These are phyloP conservation scores for Melinopterus prodromus DNA, from an alignment of 2,888 invertebrate species.

Conservation along the genomic window DNA sequence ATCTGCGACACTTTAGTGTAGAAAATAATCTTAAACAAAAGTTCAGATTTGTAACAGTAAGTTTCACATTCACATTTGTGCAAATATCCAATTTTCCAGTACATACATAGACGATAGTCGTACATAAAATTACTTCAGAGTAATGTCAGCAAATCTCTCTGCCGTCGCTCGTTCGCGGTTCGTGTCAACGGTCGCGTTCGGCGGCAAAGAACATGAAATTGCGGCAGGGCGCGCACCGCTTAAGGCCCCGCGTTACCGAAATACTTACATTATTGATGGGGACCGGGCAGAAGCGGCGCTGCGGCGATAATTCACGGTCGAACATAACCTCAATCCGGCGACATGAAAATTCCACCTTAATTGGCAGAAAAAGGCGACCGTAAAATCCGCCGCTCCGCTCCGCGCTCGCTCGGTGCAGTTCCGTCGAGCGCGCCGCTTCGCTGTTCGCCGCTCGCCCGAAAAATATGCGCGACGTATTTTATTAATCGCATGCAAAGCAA, in stretches of 20 bases:
- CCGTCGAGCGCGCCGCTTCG: not conserved
- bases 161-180: not conserved
- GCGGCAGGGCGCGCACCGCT: not conserved
- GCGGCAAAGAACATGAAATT: not conserved
- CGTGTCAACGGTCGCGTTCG: not conserved
- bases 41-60: no score
- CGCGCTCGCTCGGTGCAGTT: not conserved
- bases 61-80: no score
- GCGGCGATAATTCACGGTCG: conserved; percentile 24
- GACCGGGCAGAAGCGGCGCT: conserved; percentile 15
- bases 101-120: no score
- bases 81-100: no score
- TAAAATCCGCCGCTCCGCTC: not conserved
- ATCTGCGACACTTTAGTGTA: no score
- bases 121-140: no score
- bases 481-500: conserved; percentile 35
- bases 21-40: no score
- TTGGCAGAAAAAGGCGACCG: conserved; percentile 35
- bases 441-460: conserved; percentile 27
- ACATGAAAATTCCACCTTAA: conserved; percentile 38
- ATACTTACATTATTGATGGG: conserved; percentile 23
- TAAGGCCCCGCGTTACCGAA: not conserved
- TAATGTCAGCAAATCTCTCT: not conserved
- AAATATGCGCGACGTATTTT: conserved; percentile 32
- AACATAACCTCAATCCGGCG: conserved; percentile 31